Percentiles rank a stretch among this genome's conserved stretches.
Conservation (phyloP, 2,888 invertebrate genomes). For the Lobophora halterata region DNA sequence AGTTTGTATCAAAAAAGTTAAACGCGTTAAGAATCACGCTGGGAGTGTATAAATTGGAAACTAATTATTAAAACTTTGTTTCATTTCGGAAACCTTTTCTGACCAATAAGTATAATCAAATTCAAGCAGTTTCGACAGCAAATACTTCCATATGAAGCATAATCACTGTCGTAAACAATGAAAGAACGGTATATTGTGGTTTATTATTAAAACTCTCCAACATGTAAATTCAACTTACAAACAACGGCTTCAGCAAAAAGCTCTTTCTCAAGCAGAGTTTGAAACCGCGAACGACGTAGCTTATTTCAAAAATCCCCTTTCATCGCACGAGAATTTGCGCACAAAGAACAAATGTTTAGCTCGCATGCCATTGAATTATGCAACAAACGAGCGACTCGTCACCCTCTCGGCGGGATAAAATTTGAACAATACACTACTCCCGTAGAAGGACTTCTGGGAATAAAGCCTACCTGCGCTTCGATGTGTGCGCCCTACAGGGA, state of each 20-base stretch:
- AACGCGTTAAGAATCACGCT: too few relatives aligned
- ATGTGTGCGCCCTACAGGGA: slow-evolving; percentile 32
- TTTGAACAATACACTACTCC: slow-evolving; percentile 51
- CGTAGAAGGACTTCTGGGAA: slow-evolving; percentile 28
- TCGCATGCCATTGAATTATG: slow-evolving; percentile 56
- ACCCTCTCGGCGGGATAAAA: slow-evolving; percentile 44
- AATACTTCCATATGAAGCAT: background rate
- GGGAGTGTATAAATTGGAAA: too few relatives aligned
- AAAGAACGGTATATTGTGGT: slow-evolving; percentile 7
- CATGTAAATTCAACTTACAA: slow-evolving; percentile 15
- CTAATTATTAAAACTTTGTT: too few relatives aligned
- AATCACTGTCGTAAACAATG: slow-evolving; percentile 9
- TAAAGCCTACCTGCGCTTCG: slow-evolving; percentile 33
- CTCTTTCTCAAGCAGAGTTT: slow-evolving; percentile 15
- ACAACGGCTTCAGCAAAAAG: slow-evolving; percentile 15
- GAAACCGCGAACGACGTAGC: slow-evolving; percentile 27
- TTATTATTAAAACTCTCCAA: slow-evolving; percentile 10
- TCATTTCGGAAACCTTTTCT: too few relatives aligned
- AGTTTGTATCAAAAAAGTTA: too few relatives aligned
- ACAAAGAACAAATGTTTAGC: slow-evolving; percentile 49
- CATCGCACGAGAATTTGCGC: slow-evolving; percentile 36
- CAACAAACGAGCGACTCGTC: slow-evolving; percentile 49
- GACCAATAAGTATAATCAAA: too few relatives aligned
- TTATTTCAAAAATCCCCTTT: slow-evolving; percentile 44
- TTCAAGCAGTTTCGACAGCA: background rate